Evolutionary conservation across 2,888 invertebrate species (phyloP).

Genomic region (Nasonovia ribisnigri): DNA sequence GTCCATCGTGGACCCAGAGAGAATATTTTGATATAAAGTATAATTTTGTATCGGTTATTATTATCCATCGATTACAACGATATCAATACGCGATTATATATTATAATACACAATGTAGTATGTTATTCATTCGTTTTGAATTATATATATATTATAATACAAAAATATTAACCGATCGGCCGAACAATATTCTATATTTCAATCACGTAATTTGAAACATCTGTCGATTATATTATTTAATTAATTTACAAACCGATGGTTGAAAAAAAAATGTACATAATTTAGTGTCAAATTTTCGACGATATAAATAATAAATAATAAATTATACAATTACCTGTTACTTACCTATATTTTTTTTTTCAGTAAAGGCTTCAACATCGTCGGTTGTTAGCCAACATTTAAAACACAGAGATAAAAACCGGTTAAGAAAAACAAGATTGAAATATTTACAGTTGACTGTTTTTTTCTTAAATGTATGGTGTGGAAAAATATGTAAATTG

Average conservation of each 20-base stretch:
- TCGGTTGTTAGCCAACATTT: too few relatives aligned
- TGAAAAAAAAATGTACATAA: background rate
- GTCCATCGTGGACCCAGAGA: background rate
- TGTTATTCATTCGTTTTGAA: background rate
- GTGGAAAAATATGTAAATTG: too few relatives aligned
- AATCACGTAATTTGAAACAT: background rate
- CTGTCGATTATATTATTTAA: background rate
- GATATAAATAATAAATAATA: background rate
- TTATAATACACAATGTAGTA: background rate
- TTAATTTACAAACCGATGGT: background rate
- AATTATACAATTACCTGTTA: background rate
- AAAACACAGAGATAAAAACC: too few relatives aligned
- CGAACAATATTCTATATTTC: background rate
- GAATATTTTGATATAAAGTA: background rate
- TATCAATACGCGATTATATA: background rate
- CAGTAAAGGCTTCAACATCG: too few relatives aligned
- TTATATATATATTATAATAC: background rate
- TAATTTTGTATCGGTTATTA: background rate
- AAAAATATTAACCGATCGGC: background rate
- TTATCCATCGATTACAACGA: background rate
- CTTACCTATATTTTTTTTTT: background rate
- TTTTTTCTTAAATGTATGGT: too few relatives aligned
- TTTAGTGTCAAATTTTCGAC: background rate
- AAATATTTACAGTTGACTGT: too few relatives aligned
- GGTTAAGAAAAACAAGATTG: too few relatives aligned